Conservation (phyloP, 2,797 vertebrate genomes). For the Sebastes jordani region DNA sequence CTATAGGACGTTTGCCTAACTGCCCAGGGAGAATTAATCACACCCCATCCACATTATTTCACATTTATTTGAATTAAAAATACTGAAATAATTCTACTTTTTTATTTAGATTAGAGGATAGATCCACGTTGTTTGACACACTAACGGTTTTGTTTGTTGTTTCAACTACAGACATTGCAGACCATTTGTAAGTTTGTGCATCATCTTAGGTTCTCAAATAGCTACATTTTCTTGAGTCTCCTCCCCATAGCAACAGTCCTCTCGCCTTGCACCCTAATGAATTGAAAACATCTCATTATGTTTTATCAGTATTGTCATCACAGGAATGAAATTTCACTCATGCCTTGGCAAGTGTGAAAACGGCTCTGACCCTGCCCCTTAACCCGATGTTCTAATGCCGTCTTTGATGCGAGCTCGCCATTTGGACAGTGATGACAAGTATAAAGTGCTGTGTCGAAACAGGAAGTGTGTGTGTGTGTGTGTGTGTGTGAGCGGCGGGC, state of each 20-base stretch:
- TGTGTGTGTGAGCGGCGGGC: slow-evolving; percentile 54
- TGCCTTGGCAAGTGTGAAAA: slow-evolving; percentile 62
- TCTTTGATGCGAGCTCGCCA: slow-evolving; percentile 73
- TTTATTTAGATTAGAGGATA: background rate
- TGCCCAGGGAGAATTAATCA: background rate
- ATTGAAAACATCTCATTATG: slow-evolving; percentile 44
- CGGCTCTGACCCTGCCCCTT: slow-evolving; percentile 50
- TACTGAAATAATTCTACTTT: background rate
- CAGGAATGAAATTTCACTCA: slow-evolving; percentile 57
- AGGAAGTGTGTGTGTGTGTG: slow-evolving; percentile 65
- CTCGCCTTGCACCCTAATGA: slow-evolving; percentile 8
- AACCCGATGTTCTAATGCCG: slow-evolving; percentile 63
- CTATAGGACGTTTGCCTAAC: background rate
- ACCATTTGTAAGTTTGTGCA: background rate
- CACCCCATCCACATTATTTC: background rate
- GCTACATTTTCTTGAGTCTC: background rate
- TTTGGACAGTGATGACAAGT: slow-evolving; percentile 77
- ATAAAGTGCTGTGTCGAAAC: slow-evolving; percentile 71
- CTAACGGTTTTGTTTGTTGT: background rate
- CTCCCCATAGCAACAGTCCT: background rate
- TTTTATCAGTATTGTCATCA: slow-evolving; percentile 60
- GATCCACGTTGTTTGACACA: background rate
- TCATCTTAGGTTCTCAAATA: background rate
- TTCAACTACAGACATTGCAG: background rate
- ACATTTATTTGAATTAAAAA: background rate